Base-by-base conservation (phyloP, 2,888 invertebrate genomes). In the Heliconius sara region DNA sequence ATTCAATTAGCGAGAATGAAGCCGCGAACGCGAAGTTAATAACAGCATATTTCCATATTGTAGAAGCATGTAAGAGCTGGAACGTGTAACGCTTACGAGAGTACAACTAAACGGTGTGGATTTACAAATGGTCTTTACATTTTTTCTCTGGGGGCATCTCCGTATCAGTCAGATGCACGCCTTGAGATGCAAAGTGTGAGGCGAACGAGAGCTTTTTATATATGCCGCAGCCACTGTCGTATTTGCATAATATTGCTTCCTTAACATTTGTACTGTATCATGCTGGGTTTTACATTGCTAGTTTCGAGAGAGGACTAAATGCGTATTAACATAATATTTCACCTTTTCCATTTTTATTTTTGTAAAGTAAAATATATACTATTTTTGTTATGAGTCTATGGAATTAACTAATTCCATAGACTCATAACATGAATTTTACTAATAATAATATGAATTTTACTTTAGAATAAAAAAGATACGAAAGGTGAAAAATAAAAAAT, bases 171-270 rank as follows among this genome's bases (percentile, higher is more conserved):
- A 91, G 90, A 91, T 95, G 94, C 94, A 94, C 89, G 81, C 95
- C 95, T 95, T 95, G 94, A 93, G 93, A 95, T 95, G 94, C 95
- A 95, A 95, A 95, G 94, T 93, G 92, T 88, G 92, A 91, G 91
- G 89, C 85, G 87, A 91, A 89, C 91, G 91, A 89, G 92, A 90
- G 92, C 92, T 94, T 95, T 94, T 94, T 94, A 93, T 94, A 93
- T 94, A 94, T 95, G 92, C 91, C 92, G 91, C 88, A 91, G 90
- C 92, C 90, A 93, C 91, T 91, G 89, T 90, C 87, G 90, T 90
- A 95, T 95, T 95, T 95, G 93, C 95, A 95, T 95, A 95, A 95
- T 95, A 95, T 95, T 95, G 95, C 95, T 95, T 95, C 93, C 89
- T 94, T 92, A 94, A 93, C 93, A 92, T 94, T 93, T 88, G 90